A percentile compares a stretch with the other conserved stretches of the same genome.
phyloP scores from a whole-genome alignment of 2,113 vertebrate species.

The Indri indri region DNA sequence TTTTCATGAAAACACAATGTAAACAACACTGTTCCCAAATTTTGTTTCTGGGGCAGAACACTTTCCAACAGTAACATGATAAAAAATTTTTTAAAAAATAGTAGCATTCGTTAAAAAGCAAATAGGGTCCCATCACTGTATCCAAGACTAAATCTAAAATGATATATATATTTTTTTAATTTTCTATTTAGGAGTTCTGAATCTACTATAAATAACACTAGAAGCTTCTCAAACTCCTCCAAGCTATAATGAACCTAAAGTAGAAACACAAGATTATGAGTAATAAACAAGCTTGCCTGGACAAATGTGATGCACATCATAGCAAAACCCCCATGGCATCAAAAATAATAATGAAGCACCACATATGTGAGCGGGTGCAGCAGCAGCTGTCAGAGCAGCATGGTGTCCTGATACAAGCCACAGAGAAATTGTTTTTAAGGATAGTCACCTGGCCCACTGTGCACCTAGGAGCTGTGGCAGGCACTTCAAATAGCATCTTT shows the following conservation, averaged over 20 bases:
- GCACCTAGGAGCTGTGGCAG: not conserved
- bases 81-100: not conserved
- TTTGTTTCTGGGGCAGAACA: not conserved
- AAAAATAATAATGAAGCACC: slow-evolving; percentile 45
- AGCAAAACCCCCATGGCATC: not conserved
- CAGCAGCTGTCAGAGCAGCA: slow-evolving; percentile 18
- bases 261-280: not conserved
- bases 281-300: slow-evolving; percentile 19
- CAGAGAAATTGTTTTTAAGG: not conserved
- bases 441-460: not conserved
- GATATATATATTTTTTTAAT: not conserved
- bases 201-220: not conserved
- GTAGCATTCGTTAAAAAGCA: not conserved
- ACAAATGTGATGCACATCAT: slow-evolving; percentile 12
- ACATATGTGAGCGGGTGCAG: not conserved
- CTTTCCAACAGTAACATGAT: not conserved
- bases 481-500: slow-evolving; percentile 25
- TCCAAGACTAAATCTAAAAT: not conserved
- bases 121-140: not conserved
- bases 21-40: not conserved
- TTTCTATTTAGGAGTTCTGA: not conserved
- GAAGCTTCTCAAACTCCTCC: slow-evolving; percentile 8
- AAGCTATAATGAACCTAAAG: not conserved
- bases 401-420: not conserved
- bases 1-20: slow-evolving; percentile 31